These are phyloP conservation scores for Calonectris borealis DNA, from an alignment of 2,113 vertebrate species.

Conservation along the genomic window DNA sequence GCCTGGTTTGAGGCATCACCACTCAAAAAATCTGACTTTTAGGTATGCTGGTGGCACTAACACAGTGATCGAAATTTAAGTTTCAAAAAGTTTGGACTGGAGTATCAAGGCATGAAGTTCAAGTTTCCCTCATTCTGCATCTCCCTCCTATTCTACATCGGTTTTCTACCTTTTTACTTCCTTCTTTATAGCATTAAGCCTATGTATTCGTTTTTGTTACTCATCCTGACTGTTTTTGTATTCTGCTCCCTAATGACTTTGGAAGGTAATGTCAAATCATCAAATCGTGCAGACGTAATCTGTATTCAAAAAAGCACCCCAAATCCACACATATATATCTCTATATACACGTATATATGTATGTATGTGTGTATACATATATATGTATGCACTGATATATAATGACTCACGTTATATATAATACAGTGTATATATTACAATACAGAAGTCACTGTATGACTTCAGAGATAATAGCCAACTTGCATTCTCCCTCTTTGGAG, in stretches of 20 bases:
- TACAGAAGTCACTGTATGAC: background rate
- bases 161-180: background rate
- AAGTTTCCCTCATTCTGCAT: background rate
- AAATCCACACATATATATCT: background rate
- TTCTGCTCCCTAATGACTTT: background rate
- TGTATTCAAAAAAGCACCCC: slow-evolving; percentile 1
- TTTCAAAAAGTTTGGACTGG: background rate
- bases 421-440: background rate
- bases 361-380: background rate
- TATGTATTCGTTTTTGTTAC: background rate
- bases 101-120: background rate
- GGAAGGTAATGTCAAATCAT: background rate
- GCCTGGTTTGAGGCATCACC: background rate
- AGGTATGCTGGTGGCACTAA: background rate
- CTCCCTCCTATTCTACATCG: background rate
- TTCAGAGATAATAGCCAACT: slow-evolving; percentile 22
- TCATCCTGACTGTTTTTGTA: background rate
- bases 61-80: background rate
- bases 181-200: background rate
- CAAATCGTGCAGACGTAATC: background rate
- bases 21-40: background rate
- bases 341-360: background rate
- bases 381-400: background rate
- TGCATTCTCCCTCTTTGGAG: background rate
- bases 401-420: background rate